Evolutionary conservation across 2,113 vertebrate species (phyloP).

Genomic region (Hippocampus mohnikei): DNA sequence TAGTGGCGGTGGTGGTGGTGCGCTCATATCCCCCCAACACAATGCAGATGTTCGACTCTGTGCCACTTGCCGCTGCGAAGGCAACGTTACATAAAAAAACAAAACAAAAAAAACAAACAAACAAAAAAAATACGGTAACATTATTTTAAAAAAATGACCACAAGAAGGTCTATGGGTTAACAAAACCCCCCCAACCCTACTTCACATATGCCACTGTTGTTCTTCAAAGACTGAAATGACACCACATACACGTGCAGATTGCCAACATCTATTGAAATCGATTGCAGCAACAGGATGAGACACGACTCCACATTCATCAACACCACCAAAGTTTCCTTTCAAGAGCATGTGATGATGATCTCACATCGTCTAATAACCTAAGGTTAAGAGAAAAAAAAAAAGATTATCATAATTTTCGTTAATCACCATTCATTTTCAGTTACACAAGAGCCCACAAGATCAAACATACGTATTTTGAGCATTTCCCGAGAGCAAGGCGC

Average conservation of each 20-base stretch:
- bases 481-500: constrained; percentile 49
- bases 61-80: no score
- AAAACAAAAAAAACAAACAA: no score
- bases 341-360: constrained; percentile 15
- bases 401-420: constrained; percentile 66
- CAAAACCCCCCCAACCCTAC: no score
- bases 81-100: no score
- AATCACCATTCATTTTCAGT: constrained; percentile 69
- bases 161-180: no score
- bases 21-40: no score
- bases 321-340: constrained; percentile 19
- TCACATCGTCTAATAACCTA: constrained; percentile 58
- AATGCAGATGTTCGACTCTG: no score
- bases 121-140: no score
- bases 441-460: constrained; percentile 68
- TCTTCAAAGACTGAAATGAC: constrained; percentile 32
- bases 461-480: constrained; percentile 67
- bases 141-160: no score
- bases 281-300: neutral
- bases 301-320: neutral
- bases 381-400: constrained; percentile 57
- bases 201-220: neutral
- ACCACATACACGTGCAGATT: constrained; percentile 19
- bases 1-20: no score
- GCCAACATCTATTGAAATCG: neutral